Base-by-base conservation (phyloP, 2,888 invertebrate species). In the Deilephila porcellus region DNA sequence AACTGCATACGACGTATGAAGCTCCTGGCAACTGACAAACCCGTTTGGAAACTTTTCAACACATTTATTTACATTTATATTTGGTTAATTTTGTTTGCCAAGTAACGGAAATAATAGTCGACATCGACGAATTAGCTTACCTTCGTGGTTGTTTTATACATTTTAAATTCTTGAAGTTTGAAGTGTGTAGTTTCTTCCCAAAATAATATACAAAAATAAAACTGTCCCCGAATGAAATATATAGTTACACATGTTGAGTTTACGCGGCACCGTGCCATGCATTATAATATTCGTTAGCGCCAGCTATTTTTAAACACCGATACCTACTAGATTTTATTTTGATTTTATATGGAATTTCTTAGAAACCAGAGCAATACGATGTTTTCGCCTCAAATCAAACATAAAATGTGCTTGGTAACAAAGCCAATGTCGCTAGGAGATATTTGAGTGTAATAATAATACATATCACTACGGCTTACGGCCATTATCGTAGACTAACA, bases 381-480 rank as follows among this genome's bases (percentile, higher is more conserved):
- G 17, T 52, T 29, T 52, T 52, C 52, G 25, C 52, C 67, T 25
- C 52, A 5, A 34, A 45, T 64, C 45, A 45, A 52, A 67, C n/a
- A 37, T 64, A 20, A 11, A 64, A 45, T 45, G 2, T 56, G 17
- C 52, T 7, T 20, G 45, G 52, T n/a, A 52, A 52, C 53, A 17
- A 32, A n/a, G 11, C 34, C 25, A 19, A n/a, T 67, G 59, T 67
- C 37, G 74, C 76, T 59, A 29, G 45, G 45, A 67, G 29, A 78
- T 78, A 77, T 75, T 82, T 78, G 81, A 82, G 81, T 82, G 81
- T 84, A 83, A 82, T 83, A 83, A 81, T 84, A 83, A 67, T 78
- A 83, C 80, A 83, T 82, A 84, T 83, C 83, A 82, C 78, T 82
- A 80, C 80, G 78, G 78, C 77, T 81, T 79, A 79, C 79, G 76